A percentile compares a stretch with the other conserved stretches of the same genome.
phyloP scores from a whole-genome alignment of 2,888 invertebrate species.

The Dynastes grantii region DNA sequence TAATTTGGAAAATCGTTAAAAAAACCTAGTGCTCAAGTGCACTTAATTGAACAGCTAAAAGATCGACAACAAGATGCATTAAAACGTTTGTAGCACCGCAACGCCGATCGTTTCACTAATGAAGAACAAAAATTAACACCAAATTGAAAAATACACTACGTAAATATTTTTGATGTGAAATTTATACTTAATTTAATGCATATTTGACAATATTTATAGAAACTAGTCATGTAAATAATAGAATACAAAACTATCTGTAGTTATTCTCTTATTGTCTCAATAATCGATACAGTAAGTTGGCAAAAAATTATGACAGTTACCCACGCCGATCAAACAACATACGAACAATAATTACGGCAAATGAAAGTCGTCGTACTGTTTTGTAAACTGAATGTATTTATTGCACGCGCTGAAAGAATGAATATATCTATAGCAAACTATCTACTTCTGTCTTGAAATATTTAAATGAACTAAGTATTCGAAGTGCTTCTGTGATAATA shows the following conservation, averaged over 20 bases:
- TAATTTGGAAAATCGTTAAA: neutral
- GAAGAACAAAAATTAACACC: conserved; percentile 36
- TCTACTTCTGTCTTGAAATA: conserved; percentile 7
- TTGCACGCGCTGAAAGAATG: conserved; percentile 7
- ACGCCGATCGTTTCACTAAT: neutral
- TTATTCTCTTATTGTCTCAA: conserved; percentile 15
- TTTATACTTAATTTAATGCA: conserved; percentile 42
- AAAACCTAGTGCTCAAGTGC: neutral
- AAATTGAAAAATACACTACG: conserved; percentile 23
- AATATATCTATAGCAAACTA: conserved; percentile 1
- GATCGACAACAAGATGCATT: neutral
- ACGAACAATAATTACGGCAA: neutral
- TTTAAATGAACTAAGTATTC: conserved; percentile 31
- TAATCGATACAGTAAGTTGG: conserved; percentile 5
- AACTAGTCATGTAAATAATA: conserved; percentile 42
- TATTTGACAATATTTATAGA: conserved; percentile 36
- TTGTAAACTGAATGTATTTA: conserved; percentile 22
- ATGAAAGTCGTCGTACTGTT: neutral
- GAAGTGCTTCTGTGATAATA: conserved; percentile 45
- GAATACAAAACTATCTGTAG: conserved; percentile 27
- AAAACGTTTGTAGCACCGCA: conserved; percentile 7
- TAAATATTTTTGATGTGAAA: conserved; percentile 40
- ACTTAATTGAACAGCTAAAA: conserved; percentile 3
- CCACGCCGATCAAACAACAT: too few relatives aligned
- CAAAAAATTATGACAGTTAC: neutral